These are phyloP conservation scores for Palythoa caribaeorum DNA, from an alignment of 92 coral and sea anemone genomes.

Conservation along the genomic window DNA sequence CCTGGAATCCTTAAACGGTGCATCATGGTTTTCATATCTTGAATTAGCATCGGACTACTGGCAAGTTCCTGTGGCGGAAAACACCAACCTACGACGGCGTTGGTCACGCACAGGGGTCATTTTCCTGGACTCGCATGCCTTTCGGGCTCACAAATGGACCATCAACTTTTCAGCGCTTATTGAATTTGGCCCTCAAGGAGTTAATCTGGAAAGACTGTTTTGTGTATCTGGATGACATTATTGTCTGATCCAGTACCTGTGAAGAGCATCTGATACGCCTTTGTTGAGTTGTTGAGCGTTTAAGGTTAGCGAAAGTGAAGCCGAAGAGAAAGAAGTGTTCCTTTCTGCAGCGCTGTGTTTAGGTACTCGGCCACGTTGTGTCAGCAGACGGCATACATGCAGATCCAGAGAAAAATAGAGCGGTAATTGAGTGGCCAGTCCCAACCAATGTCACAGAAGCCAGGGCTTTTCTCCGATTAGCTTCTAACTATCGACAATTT, in stretches of 20 bases:
- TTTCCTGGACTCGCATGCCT: no score
- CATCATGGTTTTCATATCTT: no score
- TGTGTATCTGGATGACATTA: no score
- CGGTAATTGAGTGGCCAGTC: constrained; percentile 54
- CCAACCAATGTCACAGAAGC: constrained; percentile 46
- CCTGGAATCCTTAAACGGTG: no score
- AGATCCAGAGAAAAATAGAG: constrained; percentile 60
- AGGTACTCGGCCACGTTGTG: constrained; percentile 50
- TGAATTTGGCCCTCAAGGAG: no score
- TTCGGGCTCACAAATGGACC: no score
- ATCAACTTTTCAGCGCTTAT: no score
- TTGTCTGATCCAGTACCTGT: neutral
- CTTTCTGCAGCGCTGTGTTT: constrained; percentile 42
- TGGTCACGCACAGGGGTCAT: no score
- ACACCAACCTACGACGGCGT: no score
- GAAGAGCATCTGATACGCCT: constrained; percentile 53
- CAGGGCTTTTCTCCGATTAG: constrained; percentile 50
- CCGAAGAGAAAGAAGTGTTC: constrained; percentile 56
- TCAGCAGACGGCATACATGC: constrained; percentile 54
- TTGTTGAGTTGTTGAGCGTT: constrained; percentile 47
- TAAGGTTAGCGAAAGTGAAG: constrained; percentile 49
- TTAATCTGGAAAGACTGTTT: no score
- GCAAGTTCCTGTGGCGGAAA: no score
- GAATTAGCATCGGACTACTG: no score
- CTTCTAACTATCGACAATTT: constrained; percentile 43